phyloP scores from a whole-genome alignment of 2,113 vertebrate species.

The pig (Sus scrofa) region T2T-Sscrofa CM000819.6:65407001-65407500 shows the following conservation, averaged over 20 bases:
- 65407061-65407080: neutral
- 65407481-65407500: neutral
- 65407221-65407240: neutral
- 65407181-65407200: neutral
- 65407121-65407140: neutral
- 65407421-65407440: neutral
- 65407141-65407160: neutral
- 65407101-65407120: neutral
- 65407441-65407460: neutral
- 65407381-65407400: neutral
- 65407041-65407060: neutral
- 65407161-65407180: neutral
- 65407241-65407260: neutral
- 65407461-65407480: neutral
- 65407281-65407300: neutral
- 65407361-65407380: neutral
- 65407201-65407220: neutral
- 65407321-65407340: neutral
- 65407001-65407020: neutral
- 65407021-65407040: neutral
- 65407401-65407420: neutral
- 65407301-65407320: neutral
- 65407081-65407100: neutral
- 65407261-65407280: neutral
- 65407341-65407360: neutral